phyloP scores from a whole-genome alignment of 2,888 invertebrate genomes.

The Aleiodes alternator region DNA sequence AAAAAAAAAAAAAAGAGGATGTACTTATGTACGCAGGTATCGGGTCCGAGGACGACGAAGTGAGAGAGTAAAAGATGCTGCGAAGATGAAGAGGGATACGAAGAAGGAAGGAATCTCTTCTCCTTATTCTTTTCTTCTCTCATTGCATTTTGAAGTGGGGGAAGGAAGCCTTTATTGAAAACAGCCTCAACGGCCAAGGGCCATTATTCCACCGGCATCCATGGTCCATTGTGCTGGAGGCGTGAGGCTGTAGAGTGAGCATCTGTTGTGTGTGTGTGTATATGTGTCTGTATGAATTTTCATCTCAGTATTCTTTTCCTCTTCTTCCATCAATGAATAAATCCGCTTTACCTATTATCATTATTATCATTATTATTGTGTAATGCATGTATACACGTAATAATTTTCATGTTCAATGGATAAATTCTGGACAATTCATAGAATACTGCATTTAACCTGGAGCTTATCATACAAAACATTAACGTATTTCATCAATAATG shows the following conservation, averaged over 20 bases:
- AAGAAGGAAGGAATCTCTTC: slow-evolving; percentile 34
- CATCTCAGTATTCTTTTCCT: slow-evolving; percentile 20
- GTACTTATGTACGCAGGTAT: slow-evolving; percentile 2
- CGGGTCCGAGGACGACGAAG: not conserved
- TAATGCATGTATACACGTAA: slow-evolving; percentile 27
- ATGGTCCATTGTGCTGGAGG: slow-evolving; percentile 64
- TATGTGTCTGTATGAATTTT: slow-evolving; percentile 29
- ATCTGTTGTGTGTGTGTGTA: slow-evolving; percentile 60
- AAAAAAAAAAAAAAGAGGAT: not conserved
- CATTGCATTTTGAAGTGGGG: slow-evolving; percentile 13
- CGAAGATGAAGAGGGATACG: slow-evolving; percentile 44
- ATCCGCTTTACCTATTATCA: slow-evolving; percentile 7
- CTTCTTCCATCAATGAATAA: not conserved
- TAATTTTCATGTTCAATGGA: slow-evolving; percentile 9
- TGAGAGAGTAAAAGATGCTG: slow-evolving; percentile 18
- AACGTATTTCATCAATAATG: too few relatives aligned
- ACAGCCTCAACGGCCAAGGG: slow-evolving; percentile 54
- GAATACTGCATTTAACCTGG: slow-evolving; percentile 7
- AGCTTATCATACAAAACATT: too few relatives aligned
- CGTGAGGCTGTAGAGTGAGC: slow-evolving; percentile 68
- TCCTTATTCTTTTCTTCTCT: too few relatives aligned
- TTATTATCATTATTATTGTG: slow-evolving; percentile 2
- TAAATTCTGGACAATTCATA: slow-evolving; percentile 20
- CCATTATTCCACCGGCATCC: slow-evolving; percentile 64
- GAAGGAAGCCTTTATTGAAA: slow-evolving; percentile 55